These are phyloP conservation scores for Acromyrmex heyeri DNA, from an alignment of 1,140 invertebrate species.

Conservation along the genomic window DNA sequence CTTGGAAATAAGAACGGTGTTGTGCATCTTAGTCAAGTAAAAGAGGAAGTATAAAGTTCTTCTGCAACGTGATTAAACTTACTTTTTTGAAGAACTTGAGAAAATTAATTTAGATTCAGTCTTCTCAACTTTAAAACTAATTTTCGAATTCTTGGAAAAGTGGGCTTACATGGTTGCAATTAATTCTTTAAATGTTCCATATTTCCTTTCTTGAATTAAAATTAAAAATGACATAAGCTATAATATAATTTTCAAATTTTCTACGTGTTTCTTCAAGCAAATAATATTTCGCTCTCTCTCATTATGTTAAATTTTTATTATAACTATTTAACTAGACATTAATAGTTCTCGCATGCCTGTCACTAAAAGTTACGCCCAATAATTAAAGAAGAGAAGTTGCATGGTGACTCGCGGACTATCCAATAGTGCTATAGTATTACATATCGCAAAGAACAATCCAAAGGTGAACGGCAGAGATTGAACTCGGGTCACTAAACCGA, in stretches of 20 bases:
- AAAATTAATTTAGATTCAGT: conserved; percentile 37
- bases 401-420: conserved; percentile 5
- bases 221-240: background rate
- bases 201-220: background rate
- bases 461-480: conserved; percentile 57
- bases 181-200: background rate
- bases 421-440: conserved; percentile 17
- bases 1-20: conserved; percentile 20
- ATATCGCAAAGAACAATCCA: conserved; percentile 53
- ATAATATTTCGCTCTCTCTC: background rate
- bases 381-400: conserved; percentile 19
- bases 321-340: background rate
- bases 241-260: background rate
- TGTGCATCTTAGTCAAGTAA: background rate
- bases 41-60: background rate
- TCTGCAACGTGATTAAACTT: conserved; percentile 5
- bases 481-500: conserved; percentile 34
- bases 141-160: conserved; percentile 14
- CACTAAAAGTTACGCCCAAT: background rate
- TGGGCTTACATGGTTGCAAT: background rate
- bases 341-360: background rate
- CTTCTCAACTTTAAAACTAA: conserved; percentile 28
- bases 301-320: background rate
- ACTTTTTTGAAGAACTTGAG: conserved; percentile 15
- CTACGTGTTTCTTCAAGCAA: no score